Percentiles rank a stretch among this genome's conserved stretches.
Evolutionary conservation across 2,113 vertebrate species (phyloP).

Genomic region (Cnemophilus loriae): DNA sequence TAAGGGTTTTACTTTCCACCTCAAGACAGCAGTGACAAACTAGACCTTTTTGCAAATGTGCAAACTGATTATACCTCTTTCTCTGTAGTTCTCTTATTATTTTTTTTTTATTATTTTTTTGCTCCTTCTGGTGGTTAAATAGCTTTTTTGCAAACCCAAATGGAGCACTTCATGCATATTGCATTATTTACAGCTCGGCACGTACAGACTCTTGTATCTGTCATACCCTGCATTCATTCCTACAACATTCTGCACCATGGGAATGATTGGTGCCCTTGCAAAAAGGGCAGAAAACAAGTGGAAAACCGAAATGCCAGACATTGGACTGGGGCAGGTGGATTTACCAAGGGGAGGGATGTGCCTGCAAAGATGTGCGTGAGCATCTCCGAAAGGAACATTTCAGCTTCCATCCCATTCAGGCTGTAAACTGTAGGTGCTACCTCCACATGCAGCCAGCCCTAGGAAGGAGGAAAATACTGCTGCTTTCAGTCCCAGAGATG

Average conservation of each 20-base stretch:
- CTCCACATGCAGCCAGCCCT: not conserved
- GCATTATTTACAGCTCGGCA: not conserved
- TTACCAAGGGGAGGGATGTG: not conserved
- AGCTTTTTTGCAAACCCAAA: conserved; percentile 6
- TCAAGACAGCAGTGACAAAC: not conserved
- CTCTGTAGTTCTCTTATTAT: not conserved
- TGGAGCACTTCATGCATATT: conserved; percentile 22
- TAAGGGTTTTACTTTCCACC: not conserved
- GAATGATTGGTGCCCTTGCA: not conserved
- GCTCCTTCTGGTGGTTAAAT: not conserved
- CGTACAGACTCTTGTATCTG: not conserved
- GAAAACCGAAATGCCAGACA: not conserved
- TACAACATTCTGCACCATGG: not conserved
- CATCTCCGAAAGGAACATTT: not conserved
- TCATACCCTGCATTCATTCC: not conserved
- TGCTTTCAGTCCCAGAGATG: not conserved
- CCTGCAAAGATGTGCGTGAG: not conserved
- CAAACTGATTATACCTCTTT: not conserved
- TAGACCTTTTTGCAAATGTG: not conserved
- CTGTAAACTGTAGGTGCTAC: not conserved
- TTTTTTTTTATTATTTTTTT: too few relatives aligned
- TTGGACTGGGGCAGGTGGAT: not conserved
- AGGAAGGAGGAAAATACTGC: not conserved
- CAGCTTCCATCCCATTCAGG: not conserved
- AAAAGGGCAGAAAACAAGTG: not conserved